A percentile compares a stretch with the other conserved stretches of the same genome.
These are phyloP conservation scores for Metopolophium dirhodum DNA, from an alignment of 1,140 invertebrate species.

Conservation along the genomic window DNA sequence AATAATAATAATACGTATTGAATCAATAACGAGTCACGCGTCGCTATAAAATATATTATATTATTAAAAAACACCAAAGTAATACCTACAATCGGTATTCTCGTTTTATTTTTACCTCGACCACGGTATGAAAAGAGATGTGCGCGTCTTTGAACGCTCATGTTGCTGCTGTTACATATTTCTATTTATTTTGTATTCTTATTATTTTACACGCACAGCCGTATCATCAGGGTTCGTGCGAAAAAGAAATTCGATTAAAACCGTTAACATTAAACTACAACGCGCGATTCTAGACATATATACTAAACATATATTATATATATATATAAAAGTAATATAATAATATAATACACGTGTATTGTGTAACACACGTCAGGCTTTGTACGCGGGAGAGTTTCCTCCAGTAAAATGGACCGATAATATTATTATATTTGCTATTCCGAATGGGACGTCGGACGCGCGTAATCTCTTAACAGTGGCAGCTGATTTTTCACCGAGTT, in stretches of 20 bases:
- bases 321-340: not conserved
- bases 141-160: too few relatives aligned
- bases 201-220: not conserved
- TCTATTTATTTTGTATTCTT: not conserved
- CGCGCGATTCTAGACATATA: not conserved
- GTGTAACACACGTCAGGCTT: not conserved
- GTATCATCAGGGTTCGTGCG: too few relatives aligned
- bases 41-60: not conserved
- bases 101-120: too few relatives aligned
- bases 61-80: not conserved
- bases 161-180: not conserved
- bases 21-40: not conserved
- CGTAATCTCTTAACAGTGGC: not conserved
- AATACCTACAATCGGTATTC: too few relatives aligned
- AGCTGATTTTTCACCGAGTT: not conserved
- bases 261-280: not conserved
- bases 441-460: not conserved
- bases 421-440: not conserved
- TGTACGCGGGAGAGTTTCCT: not conserved
- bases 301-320: too few relatives aligned
- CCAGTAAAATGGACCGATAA: not conserved
- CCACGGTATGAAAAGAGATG: not conserved
- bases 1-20: not conserved
- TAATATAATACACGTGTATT: too few relatives aligned
- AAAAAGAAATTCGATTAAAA: constrained; percentile 10